phyloP scores from a whole-genome alignment of 2,888 invertebrate genomes.

The Drosophila anomalata region DNA sequence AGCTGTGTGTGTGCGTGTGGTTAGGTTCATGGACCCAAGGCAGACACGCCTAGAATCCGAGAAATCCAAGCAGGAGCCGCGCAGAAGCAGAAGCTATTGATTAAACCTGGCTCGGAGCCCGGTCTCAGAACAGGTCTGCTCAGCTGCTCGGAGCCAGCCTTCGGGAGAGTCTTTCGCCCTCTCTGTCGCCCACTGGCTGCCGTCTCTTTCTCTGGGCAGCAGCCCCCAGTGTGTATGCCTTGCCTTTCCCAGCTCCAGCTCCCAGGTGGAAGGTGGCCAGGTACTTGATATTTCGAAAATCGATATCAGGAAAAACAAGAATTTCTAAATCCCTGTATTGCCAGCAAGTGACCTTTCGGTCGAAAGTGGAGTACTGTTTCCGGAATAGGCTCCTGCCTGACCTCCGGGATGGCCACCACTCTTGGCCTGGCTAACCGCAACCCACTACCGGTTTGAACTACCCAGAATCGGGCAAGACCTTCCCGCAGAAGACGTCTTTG shows the following conservation, averaged over 20 bases:
- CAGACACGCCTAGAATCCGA: slow-evolving; percentile 76
- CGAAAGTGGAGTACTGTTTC: neutral
- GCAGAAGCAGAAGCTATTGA: slow-evolving; percentile 60
- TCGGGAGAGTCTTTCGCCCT: slow-evolving; percentile 40
- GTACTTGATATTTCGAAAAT: neutral
- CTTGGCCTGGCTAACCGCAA: neutral
- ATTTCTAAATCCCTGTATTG: neutral
- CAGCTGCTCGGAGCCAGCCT: slow-evolving; percentile 37
- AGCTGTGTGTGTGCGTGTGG: slow-evolving; percentile 38
- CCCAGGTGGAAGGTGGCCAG: neutral
- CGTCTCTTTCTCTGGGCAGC: slow-evolving; percentile 24
- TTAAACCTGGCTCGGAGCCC: slow-evolving; percentile 63
- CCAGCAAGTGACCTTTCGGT: neutral
- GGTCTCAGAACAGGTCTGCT: slow-evolving; percentile 72
- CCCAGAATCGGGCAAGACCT: neutral
- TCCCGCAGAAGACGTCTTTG: too few species aligned
- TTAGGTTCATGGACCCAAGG: slow-evolving; percentile 75
- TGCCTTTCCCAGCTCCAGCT: slow-evolving; percentile 7
- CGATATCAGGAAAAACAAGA: neutral
- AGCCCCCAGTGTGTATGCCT: slow-evolving; percentile 36
- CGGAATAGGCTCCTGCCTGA: neutral
- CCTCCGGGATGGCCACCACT: neutral
- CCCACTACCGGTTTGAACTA: neutral
- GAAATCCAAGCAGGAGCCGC: slow-evolving; percentile 47
- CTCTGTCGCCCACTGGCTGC: slow-evolving; percentile 21